A percentile compares a stretch with the other conserved stretches of the same genome.
These are phyloP conservation scores for Manis javanica DNA, from an alignment of 2,797 vertebrate genomes.

Conservation along the genomic window DNA sequence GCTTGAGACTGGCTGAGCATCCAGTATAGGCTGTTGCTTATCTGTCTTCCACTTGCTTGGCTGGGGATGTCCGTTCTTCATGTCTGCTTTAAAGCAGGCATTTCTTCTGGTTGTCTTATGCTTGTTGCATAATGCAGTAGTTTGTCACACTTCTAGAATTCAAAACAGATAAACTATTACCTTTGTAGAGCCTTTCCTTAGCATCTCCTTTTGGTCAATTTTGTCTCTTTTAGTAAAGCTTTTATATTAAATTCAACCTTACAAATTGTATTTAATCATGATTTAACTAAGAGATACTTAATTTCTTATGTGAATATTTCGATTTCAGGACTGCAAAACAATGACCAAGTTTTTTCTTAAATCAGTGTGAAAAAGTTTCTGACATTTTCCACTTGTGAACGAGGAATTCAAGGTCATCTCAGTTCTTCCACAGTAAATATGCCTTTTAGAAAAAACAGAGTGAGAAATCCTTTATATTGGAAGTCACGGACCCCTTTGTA, in stretches of 20 bases:
- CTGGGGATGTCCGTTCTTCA: conserved; percentile 65
- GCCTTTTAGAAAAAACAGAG: conserved; percentile 30
- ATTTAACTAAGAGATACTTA: conserved; percentile 60
- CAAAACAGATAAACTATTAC: conserved; percentile 44
- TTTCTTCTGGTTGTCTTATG: conserved; percentile 52
- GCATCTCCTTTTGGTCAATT: conserved; percentile 23
- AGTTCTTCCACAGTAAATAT: conserved; percentile 66
- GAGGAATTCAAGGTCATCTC: conserved; percentile 65
- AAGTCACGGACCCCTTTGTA: conserved; percentile 71
- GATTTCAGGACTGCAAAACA: conserved; percentile 56
- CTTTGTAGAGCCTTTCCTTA: conserved; percentile 50
- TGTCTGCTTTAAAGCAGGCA: conserved; percentile 65
- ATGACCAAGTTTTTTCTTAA: conserved; percentile 25
- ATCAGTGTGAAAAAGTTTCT: conserved; percentile 63
- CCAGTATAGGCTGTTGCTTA: conserved; percentile 60
- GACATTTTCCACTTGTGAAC: conserved; percentile 52
- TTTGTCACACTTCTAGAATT: conserved; percentile 54
- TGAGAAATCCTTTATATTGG: conserved; percentile 71
- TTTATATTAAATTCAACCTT: conserved; percentile 55
- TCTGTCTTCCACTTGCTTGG: conserved; percentile 65
- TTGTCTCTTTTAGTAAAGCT: conserved; percentile 49
- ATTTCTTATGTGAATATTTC: conserved; percentile 65
- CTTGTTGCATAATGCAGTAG: conserved; percentile 60
- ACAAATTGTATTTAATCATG: conserved; percentile 48
- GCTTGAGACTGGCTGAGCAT: conserved; percentile 33